Base-by-base conservation (phyloP, 2,113 vertebrate genomes). In the Ibidorhyncha struthersii region DNA sequence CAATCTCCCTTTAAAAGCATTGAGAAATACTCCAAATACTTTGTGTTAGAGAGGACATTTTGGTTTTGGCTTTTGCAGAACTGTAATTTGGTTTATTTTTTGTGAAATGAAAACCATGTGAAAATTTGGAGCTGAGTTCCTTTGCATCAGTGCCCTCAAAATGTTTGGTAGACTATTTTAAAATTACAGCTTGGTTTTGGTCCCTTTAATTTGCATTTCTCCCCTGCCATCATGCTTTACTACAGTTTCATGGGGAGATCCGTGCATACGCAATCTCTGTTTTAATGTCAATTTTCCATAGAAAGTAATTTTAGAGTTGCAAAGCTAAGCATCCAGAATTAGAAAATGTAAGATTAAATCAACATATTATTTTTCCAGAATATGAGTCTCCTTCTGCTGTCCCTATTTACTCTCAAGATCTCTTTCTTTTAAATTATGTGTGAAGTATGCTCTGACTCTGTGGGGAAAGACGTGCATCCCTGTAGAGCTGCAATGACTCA, bases 131-230 rank as follows among this genome's bases (percentile, higher is more conserved):
- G 11, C 69, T 41, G n/a, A n/a, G 20, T 8, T 89, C 13, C 47
- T 73, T 93, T 58, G 38, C 50, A 74, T 70, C 32, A 62, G 38
- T 84, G 55, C 19, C 86, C 62, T 89, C 73, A 85, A 62, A 29
- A 17, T 7, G 82, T 76, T 79, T 82, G 56, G 41, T 59, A 73
- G 49, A 43, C 81, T 84, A 17, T 73, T 93, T 81, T 81, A 86
- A 93, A 88, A 80, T 76, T 80, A 52, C 17, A 32, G 15, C 13
- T 86, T 76, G 49, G 45, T 65, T 96, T 94, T 65, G 9, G 4
- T 74, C 40, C 59, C 52, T 89, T 95, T 87, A 86, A 91, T 95
- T 92, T 91, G 61, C 32, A n/a, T 79, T 78, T 91, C 29, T 20
- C 20, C 47, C 6, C 38, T 79, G 56, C 52, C 34, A 49, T 82